Percentiles rank a stretch among this genome's conserved stretches.
These are phyloP conservation scores for Oxystoma pomonae DNA, from an alignment of 2,888 invertebrate genomes.

Conservation along the genomic window DNA sequence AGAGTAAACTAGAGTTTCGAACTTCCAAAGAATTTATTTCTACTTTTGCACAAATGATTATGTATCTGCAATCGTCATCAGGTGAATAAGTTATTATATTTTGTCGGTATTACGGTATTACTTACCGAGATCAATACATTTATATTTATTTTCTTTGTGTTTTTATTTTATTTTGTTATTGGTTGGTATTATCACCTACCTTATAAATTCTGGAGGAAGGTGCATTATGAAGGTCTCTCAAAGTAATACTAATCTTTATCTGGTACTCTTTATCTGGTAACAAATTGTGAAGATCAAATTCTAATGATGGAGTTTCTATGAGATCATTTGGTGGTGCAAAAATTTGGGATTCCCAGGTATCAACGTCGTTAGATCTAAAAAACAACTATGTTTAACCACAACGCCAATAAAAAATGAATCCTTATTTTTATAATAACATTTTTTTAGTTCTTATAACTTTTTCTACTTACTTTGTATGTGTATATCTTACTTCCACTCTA, in stretches of 20 bases:
- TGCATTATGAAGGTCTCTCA: slow-evolving; percentile 72
- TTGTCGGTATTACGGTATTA: too few species aligned
- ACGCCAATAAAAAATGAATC: too few species aligned
- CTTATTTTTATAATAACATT: too few species aligned
- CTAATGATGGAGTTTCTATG: slow-evolving; percentile 79
- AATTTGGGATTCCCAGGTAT: slow-evolving; percentile 78
- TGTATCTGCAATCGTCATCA: too few species aligned
- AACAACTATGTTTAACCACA: neutral
- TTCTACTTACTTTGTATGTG: slow-evolving; percentile 64
- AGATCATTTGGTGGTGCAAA: slow-evolving; percentile 84
- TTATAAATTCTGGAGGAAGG: slow-evolving; percentile 74
- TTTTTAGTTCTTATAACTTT: too few species aligned
- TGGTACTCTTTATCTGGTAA: slow-evolving; percentile 77
- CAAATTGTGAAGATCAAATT: slow-evolving; percentile 75
- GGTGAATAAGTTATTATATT: too few species aligned
- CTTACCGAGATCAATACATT: too few species aligned
- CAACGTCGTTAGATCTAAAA: slow-evolving; percentile 55
- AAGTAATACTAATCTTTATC: slow-evolving; percentile 73
- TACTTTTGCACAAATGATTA: too few species aligned
- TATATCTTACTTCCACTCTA: slow-evolving; percentile 82
- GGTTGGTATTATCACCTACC: neutral
- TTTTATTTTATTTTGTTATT: too few species aligned
- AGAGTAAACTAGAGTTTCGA: too few species aligned
- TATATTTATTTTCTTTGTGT: too few species aligned
- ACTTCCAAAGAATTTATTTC: too few species aligned